Evolutionary conservation across 2,113 vertebrate genomes (phyloP), one percentile per base, ranked within the genome.

Genomic region (Psammodynastes pulverulentus): DNA sequence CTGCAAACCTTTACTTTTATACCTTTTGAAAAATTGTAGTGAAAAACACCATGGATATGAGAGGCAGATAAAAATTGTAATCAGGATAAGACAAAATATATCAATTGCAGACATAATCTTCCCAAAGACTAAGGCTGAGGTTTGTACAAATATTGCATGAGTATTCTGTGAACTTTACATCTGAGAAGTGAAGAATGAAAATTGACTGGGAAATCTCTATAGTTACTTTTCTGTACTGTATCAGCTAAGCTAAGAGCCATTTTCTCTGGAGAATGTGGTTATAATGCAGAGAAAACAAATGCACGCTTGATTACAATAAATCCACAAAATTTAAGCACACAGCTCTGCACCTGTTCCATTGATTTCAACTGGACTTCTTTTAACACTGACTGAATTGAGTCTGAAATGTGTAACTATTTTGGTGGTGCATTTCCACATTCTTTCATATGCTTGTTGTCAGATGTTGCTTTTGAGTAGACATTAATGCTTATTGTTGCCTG

Each of bases 91-190:
- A 93, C 89, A 95, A 23, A 86, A 24, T 87, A 39, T 34, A 79
- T 79, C 34, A 43, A 39, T 39, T 95, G 93, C 94, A 91, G 0
- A 95, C 90, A 94, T 91, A 86, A 95, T 95, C 91, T 95, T 90
- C 93, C 91, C 95, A 86, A 92, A 21, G 46, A 92, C 43, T 93
- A 95, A 94, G 89, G 34, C 6, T 86, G 46, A 67, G 26, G 29
- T 86, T 56, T 91, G 48, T 79, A 19, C 39, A 86, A 54, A 12
- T 62, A 29, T 39, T 43, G 21, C 12, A 79, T 52, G 43, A 13
- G n/a, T 48, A 87, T n/a, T 21, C 46, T 26, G 4, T 51, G 54
- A n/a, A 91, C 43, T 51, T 15, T 48, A 29, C 6, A 5, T 46
- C 43, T 21, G 26, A 86, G 26, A 46, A 52, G 48, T 26, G 12